phyloP scores from a whole-genome alignment of 1,140 invertebrate genomes.

The Alviniconcha marisindica region DNA sequence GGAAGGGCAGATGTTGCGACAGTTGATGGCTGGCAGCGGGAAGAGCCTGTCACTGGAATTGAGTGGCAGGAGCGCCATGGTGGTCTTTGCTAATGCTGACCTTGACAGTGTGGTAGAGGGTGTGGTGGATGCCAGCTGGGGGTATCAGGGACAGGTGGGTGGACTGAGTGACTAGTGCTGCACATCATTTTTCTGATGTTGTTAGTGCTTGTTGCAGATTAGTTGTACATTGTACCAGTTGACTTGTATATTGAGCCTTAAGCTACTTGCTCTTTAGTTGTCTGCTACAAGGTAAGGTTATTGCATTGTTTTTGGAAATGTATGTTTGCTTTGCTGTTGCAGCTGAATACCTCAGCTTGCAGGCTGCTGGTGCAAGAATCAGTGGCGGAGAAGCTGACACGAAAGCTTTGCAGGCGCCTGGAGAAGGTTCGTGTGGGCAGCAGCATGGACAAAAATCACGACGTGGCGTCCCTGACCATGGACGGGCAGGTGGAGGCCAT shows the following conservation, averaged over 20 bases:
- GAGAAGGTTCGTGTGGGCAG: slow-evolving; percentile 76
- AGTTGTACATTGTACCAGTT: too few relatives aligned
- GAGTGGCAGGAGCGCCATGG: slow-evolving; percentile 77
- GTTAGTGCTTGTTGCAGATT: background rate
- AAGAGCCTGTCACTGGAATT: slow-evolving; percentile 77
- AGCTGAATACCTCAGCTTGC: slow-evolving; percentile 79
- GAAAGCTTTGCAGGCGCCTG: slow-evolving; percentile 76
- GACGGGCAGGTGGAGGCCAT: slow-evolving; percentile 68
- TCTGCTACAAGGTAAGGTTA: too few relatives aligned
- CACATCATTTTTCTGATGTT: too few relatives aligned
- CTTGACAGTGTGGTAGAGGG: slow-evolving; percentile 80
- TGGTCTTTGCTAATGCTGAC: slow-evolving; percentile 81
- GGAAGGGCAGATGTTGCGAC: slow-evolving; percentile 74
- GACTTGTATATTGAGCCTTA: too few relatives aligned
- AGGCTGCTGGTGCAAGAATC: slow-evolving; percentile 80
- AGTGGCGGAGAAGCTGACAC: slow-evolving; percentile 76
- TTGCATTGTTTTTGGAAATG: too few relatives aligned
- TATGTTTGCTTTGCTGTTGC: slow-evolving; percentile 20
- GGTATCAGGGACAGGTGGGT: slow-evolving; percentile 79
- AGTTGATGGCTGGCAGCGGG: slow-evolving; percentile 74
- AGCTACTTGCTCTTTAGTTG: too few relatives aligned
- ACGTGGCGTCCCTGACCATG: slow-evolving; percentile 76
- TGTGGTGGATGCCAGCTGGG: slow-evolving; percentile 79
- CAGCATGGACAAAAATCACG: slow-evolving; percentile 76
- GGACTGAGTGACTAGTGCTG: too few relatives aligned